Conservation (phyloP, 1,140 invertebrate genomes). For the Leptoteleia sp. region DNA sequence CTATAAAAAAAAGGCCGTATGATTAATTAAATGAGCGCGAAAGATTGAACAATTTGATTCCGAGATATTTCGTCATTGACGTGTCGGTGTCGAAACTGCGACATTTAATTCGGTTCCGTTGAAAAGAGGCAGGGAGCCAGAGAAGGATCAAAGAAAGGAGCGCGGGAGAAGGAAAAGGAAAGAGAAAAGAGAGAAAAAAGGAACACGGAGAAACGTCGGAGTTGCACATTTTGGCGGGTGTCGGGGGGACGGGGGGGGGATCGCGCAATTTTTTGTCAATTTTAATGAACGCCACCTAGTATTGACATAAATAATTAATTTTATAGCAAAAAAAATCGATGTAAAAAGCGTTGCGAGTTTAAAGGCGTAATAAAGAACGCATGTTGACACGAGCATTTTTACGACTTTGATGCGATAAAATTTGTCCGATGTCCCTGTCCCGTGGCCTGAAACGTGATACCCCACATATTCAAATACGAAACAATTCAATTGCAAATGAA, state of each 20-base stretch:
- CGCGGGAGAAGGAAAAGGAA: too few species aligned
- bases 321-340: constrained; percentile 51
- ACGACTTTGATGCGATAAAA: constrained; percentile 64
- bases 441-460: constrained; percentile 60
- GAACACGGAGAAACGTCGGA: not conserved
- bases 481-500: constrained; percentile 66
- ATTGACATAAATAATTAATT: constrained; percentile 65
- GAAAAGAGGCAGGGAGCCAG: constrained; percentile 6
- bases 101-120: constrained; percentile 13
- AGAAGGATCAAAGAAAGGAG: too few species aligned
- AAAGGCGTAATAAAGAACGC: constrained; percentile 59
- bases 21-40: too few species aligned
- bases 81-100: constrained; percentile 7
- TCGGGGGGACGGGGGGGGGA: too few species aligned
- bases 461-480: constrained; percentile 64
- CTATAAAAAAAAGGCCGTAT: too few species aligned
- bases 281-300: constrained; percentile 52
- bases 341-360: constrained; percentile 49
- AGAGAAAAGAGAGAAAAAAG: constrained; percentile 6
- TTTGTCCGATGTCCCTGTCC: constrained; percentile 48
- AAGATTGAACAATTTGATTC: not conserved
- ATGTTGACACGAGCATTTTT: constrained; percentile 63
- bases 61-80: not conserved
- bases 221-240: constrained; percentile 10
- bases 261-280: constrained; percentile 47